Base-by-base conservation (phyloP, 1,140 invertebrate genomes). In the Bombus superbus region DNA sequence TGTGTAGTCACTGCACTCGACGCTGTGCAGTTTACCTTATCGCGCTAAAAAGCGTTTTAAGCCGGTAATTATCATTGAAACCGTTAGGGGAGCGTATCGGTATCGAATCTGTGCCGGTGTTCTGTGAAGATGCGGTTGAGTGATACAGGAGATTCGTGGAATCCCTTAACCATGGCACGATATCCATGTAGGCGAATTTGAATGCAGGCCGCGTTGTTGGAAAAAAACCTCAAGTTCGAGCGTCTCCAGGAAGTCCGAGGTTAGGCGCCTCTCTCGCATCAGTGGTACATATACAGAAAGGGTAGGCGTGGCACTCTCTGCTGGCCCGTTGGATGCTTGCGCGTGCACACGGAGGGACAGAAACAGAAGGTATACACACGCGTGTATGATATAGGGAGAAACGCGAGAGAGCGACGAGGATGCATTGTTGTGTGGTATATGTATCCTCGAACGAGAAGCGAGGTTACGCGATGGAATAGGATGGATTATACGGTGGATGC, bases 261-360 rank as follows among this genome's bases (percentile, higher is more conserved):
- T 81, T 90, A 85, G 81, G 69, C 42, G 82, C 59, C 74, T 81
- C 81, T 68, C 82, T 90, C 42, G 86, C 76, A 83, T 88, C 82
- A 85, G 69, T 90, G 79, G 76, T 83, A 90, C 88, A 87, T 83
- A 90, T 76, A 90, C 71, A 86, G 87, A 86, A 80, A 72, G 75
- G 84, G 91, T 93, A 94, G 93, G 93, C 92, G 93, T 94, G 93
- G 92, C 92, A 91, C 81, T 83, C 44, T 81, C 75, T 64, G 87
- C 83, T 88, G 88, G 79, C 77, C 84, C 90, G 86, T 90, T 77
- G 88, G 84, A 90, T 92, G 87, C 83, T 92, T 88, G 88, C 90
- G 86, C 91, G 89, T 92, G 91, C 88, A 92, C 87, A 69, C 11
- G 38, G 71, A 83, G 76, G 40, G 71, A 89, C 53, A 72, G 47